Evolutionary conservation across 2,113 vertebrate genomes (phyloP), one percentile per base, ranked within the genome.

Genomic region (Paramisgurnus dabryanus): DNA sequence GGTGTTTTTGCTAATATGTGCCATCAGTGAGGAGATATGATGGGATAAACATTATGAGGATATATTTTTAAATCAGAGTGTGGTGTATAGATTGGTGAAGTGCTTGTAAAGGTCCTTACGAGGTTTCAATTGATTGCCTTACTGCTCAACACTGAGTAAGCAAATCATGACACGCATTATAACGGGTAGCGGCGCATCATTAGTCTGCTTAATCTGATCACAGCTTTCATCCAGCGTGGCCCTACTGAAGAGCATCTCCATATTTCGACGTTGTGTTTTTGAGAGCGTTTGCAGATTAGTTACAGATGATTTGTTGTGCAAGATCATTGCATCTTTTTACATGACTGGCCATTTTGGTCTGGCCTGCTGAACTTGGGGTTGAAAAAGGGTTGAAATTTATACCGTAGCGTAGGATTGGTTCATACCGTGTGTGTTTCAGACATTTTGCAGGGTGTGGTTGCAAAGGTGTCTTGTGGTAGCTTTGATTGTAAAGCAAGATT

Each of bases 101-200:
- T 82, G 80, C 71, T 68, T 72, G 55, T 73, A 77, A 82, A 80
- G 80, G 67, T 76, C 64, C 73, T 78, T 84, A 84, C 77, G 65
- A 80, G 47, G 80, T 86, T 86, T 86, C 63, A 67, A 86, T 86
- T 49, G 80, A 86, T 80, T 69, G 17, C 65, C 71, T 73, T 11
- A 17, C 39, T 39, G 58, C 76, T 63, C 40, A 9, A 70, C 76
- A 81, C 67, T 17, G 82, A 73, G 85, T 73, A 81, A 80, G 82
- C 82, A 77, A 86, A 83, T 82, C 79, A 81, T 43, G 15, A 68
- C 79, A 80, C 64, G 50, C 76, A 81, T 86, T 83, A 86, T 64
- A 76, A 47, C 72, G 45, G 45, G 47, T 60, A 64, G 43, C 57
- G 60, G 47, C 53, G 67, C 72, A 80, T 86, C 85, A 84, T 84